Evolutionary conservation across 1,140 invertebrate species (phyloP).

Genomic region (Gonatopus flavifemur): DNA sequence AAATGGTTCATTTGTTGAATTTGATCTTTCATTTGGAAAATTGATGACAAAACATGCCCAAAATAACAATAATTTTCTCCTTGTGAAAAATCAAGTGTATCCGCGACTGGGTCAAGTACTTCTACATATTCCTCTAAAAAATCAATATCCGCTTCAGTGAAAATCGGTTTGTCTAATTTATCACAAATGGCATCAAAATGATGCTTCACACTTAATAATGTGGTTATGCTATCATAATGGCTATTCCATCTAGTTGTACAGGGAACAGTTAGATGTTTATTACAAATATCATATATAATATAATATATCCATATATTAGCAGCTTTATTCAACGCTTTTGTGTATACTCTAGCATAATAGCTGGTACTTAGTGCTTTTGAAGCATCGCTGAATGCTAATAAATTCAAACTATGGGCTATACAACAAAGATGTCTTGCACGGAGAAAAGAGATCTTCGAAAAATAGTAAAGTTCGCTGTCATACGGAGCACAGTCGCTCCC

Average conservation of each 20-base stretch:
- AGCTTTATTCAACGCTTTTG: slow-evolving; percentile 3
- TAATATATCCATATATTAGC: slow-evolving; percentile 2
- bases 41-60: slow-evolving; percentile 6
- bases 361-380: neutral
- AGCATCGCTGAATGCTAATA: no score
- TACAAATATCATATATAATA: slow-evolving; percentile 1
- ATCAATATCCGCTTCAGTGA: neutral
- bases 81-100: slow-evolving; percentile 6
- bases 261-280: neutral
- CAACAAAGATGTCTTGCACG: no score
- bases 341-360: slow-evolving; percentile 5
- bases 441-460: no score
- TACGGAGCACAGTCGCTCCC: no score
- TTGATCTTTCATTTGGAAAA: no score
- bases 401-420: no score
- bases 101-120: no score
- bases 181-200: slow-evolving; percentile 7
- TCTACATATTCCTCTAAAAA: no score
- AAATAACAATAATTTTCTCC: slow-evolving; percentile 7
- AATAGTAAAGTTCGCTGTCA: no score
- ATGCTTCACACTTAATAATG: slow-evolving; percentile 1
- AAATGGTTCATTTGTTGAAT: no score
- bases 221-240: slow-evolving; percentile 3
- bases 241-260: slow-evolving; percentile 7
- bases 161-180: slow-evolving; percentile 4